phyloP scores from a whole-genome alignment of 2,113 vertebrate species.

The Sinocyclocheilus grahami region DNA sequence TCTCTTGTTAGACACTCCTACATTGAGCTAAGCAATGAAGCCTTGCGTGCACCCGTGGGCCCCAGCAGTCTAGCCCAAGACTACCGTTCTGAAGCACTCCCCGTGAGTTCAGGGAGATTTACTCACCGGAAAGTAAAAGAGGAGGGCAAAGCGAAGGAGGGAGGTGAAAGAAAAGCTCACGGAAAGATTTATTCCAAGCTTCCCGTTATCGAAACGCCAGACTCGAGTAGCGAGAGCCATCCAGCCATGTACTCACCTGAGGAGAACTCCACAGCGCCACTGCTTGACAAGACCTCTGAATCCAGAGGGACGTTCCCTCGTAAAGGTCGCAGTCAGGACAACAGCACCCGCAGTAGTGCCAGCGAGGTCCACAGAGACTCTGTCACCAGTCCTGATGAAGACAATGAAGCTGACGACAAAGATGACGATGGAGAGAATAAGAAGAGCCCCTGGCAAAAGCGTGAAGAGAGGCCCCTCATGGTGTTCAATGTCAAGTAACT shows the following conservation, averaged over 20 bases:
- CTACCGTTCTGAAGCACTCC: slow-evolving; percentile 45
- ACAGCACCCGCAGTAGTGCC: slow-evolving; percentile 78
- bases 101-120: slow-evolving; percentile 67
- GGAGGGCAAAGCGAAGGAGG: slow-evolving; percentile 61
- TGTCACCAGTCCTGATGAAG: slow-evolving; percentile 80
- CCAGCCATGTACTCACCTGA: slow-evolving; percentile 76
- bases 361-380: slow-evolving; percentile 78
- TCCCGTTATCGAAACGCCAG: slow-evolving; percentile 72
- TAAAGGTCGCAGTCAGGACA: slow-evolving; percentile 74
- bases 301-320: slow-evolving; percentile 70
- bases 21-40: slow-evolving; percentile 78
- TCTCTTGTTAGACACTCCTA: slow-evolving; percentile 86
- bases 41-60: slow-evolving; percentile 60
- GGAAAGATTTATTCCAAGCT: slow-evolving; percentile 74
- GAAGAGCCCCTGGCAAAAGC: slow-evolving; percentile 86
- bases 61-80: slow-evolving; percentile 53
- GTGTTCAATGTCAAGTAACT: slow-evolving; percentile 81
- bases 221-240: slow-evolving; percentile 75
- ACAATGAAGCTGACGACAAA: slow-evolving; percentile 68
- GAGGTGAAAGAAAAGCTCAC: slow-evolving; percentile 48
- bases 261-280: slow-evolving; percentile 79
- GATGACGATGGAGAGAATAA: slow-evolving; percentile 81
- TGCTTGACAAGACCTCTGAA: slow-evolving; percentile 75
- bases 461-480: slow-evolving; percentile 84
- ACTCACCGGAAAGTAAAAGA: slow-evolving; percentile 67